Percentiles rank a stretch among this genome's conserved stretches.
Evolutionary conservation across 37 sponge, comb jelly and placozoan genomes (phyloP).

Genomic region (Halichondria panicea): DNA sequence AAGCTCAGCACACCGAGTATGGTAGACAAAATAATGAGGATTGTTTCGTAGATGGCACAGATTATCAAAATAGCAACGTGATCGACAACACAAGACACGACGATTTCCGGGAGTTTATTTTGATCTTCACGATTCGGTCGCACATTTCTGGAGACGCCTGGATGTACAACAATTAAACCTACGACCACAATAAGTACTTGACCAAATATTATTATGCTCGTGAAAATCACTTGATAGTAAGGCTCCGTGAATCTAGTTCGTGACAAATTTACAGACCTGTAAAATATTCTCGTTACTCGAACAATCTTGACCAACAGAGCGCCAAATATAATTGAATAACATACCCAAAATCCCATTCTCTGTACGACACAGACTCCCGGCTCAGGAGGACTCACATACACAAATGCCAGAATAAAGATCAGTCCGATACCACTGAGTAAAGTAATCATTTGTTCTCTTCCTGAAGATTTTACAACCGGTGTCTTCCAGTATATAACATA

Average conservation of each 20-base stretch:
- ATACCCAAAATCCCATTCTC: constrained; percentile 55
- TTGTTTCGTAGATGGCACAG: constrained; percentile 40
- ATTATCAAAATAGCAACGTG: constrained; percentile 31
- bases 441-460: constrained; percentile 73
- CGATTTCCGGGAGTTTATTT: constrained; percentile 20
- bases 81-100: constrained; percentile 44
- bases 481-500: constrained; percentile 55
- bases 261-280: background rate
- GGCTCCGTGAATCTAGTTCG: constrained; percentile 66
- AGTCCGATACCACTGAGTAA: constrained; percentile 63
- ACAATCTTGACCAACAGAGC: constrained; percentile 83
- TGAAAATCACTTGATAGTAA: constrained; percentile 64
- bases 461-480: constrained; percentile 79
- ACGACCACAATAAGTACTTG: constrained; percentile 42
- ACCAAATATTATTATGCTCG: constrained; percentile 39
- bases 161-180: constrained; percentile 17
- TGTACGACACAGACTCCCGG: constrained; percentile 57
- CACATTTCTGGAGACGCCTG: constrained; percentile 1
- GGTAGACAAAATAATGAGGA: constrained; percentile 51
- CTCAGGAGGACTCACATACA: constrained; percentile 50
- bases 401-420: constrained; percentile 46
- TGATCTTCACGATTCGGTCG: background rate
- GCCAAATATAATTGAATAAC: constrained; percentile 67
- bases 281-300: constrained; percentile 78
- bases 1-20: constrained; percentile 63